Evolutionary conservation across 2,113 vertebrate genomes (phyloP), one percentile per base, ranked within the genome.

Genomic region (Nannobrachium achirus): DNA sequence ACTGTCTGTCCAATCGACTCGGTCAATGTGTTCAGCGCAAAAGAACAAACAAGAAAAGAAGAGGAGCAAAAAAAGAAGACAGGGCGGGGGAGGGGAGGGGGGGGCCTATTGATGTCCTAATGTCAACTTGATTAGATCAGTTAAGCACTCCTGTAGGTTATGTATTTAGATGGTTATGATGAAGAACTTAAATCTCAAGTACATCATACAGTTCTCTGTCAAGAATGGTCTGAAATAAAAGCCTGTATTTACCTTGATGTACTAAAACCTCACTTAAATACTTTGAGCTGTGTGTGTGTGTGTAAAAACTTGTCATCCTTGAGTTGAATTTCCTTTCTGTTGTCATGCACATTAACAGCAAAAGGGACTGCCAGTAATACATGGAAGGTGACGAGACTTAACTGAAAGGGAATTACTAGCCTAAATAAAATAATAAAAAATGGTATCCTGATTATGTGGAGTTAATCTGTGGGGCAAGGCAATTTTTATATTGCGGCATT

Each of bases 211-310:
- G 60, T 73, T 88, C 75, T 89, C 76, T 84, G 79, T 88, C 63
- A 67, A 81, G 87, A 85, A 83, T 66, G 84, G 66, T 89, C 56
- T 78, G 79, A 77, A 82, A 80, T 80, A 78, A 79, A 78, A 89
- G 80, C 73, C 75, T 81, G 81, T 84, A 88, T 79, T 87, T 84
- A 89, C 82, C 88, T 90, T 84, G 82, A 89, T 89, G 87, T 91
- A 86, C 80, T 78, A 74, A 77, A 88, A 25, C 25, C 83, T 82
- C 80, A 84, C 81, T 76, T 73, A 79, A 86, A 84, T 85, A 83
- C 84, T 86, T 81, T 76, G 69, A 81, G 72, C 75, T 86, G 79
- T 86, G 87, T 84, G 82, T 88, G 79, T 87, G 51, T 53, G 18
- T 53, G 14, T 41, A 39, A 41, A 58, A 82, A 79, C 78, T 77